phyloP scores from a whole-genome alignment of 2,888 invertebrate species.

The Lasioglossum vierecki region DNA sequence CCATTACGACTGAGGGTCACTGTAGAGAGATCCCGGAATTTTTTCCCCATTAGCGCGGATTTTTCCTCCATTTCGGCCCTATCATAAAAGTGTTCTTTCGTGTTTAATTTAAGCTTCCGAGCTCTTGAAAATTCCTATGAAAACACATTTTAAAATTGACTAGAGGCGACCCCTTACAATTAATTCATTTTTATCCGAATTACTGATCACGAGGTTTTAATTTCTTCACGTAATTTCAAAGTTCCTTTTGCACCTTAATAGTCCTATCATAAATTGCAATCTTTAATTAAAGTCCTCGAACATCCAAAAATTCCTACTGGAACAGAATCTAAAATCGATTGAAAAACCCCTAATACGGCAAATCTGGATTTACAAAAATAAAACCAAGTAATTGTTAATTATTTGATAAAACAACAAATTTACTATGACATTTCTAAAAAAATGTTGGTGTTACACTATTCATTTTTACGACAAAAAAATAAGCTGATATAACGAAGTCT shows the following conservation, averaged over 20 bases:
- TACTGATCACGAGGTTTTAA: not conserved
- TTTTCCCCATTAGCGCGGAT: not conserved
- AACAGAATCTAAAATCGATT: too few relatives aligned
- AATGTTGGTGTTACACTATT: not conserved
- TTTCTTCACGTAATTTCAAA: not conserved
- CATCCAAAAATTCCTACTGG: too few relatives aligned
- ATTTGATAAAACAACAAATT: too few relatives aligned
- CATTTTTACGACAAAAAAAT: not conserved
- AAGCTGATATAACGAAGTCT: not conserved
- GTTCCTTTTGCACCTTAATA: not conserved
- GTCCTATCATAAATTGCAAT: too few relatives aligned
- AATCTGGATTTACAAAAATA: too few relatives aligned
- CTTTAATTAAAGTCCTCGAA: too few relatives aligned
- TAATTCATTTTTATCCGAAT: rapidly evolving
- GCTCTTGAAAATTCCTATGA: not conserved
- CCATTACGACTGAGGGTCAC: not conserved
- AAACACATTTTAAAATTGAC: not conserved
- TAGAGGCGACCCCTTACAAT: not conserved
- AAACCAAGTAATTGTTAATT: too few relatives aligned
- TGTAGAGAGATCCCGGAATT: not conserved
- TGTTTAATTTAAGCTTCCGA: not conserved
- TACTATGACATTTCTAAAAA: not conserved
- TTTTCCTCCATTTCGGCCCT: too few relatives aligned
- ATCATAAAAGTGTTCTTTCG: not conserved
- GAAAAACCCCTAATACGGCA: too few relatives aligned